Base-by-base conservation (phyloP, 1,140 invertebrate genomes). In the Leptinotarsa undecemlineata region DNA sequence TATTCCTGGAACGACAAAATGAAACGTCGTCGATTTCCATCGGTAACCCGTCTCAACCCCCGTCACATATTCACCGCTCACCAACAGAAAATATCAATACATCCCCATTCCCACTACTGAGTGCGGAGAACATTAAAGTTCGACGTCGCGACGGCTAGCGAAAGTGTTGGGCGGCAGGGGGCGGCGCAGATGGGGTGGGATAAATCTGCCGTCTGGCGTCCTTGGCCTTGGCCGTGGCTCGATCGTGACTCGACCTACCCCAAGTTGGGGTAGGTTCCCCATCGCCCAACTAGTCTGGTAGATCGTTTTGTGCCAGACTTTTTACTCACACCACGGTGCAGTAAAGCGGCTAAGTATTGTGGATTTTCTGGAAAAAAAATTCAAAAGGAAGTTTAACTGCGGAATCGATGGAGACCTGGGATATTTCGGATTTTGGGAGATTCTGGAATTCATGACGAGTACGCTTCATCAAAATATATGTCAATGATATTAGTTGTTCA, bases 91-190 rank as follows among this genome's bases (percentile, higher is more conserved):
- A 57, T 57, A 57, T 57, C n/a, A 19, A 57, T 57, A 57, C 51
- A 15, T 57, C 51, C 17, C 51, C 3, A 57, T 57, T 57, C 51
- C 51, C 15, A 57, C 51, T 57, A 57, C n/a, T 57, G 51, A 15
- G 33, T 42, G 33, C 33, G 33, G 51, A 19, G 51, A 19, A 57
- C 51, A 57, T 57, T 57, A 57, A 57, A 57, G 51, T 57, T 57
- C 51, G 51, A 57, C 51, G 51, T 57, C 51, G 51, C 51, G 51
- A 57, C 51, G 51, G 51, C 51, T 57, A 57, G 51, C 51, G 51
- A 57, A 57, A 57, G 51, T 57, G 51, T 57, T 57, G 51, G 33
- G 33, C 33, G 33, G 8, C 33, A 42, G 8, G 33, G 33, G 33
- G 51, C 51, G 51, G 51, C 51, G 51, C n/a, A 57, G 4, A 19